A percentile compares a stretch with the other conserved stretches of the same genome.
These are phyloP conservation scores for Galerucella calmariensis DNA, from an alignment of 2,888 invertebrate genomes.

Conservation along the genomic window DNA sequence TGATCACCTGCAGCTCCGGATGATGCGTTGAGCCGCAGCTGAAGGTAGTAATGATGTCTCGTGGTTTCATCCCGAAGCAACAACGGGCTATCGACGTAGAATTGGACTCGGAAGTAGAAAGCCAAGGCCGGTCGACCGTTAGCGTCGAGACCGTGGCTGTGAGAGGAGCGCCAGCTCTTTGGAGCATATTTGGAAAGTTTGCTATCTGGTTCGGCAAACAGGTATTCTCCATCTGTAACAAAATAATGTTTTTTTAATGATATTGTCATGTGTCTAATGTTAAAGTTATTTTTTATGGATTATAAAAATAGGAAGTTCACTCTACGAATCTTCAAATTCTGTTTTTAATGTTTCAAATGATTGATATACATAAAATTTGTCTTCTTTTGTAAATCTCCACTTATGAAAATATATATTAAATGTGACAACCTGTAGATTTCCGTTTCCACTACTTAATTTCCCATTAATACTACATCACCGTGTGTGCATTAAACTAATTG, in stretches of 20 bases:
- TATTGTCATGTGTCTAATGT: not conserved
- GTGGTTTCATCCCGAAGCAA: slow-evolving; percentile 91
- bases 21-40: slow-evolving; percentile 89
- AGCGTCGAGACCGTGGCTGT: slow-evolving; percentile 90
- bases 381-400: no score
- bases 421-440: not conserved
- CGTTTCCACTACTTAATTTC: not conserved
- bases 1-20: slow-evolving; percentile 74
- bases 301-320: no score
- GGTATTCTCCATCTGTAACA: slow-evolving; percentile 92
- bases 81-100: slow-evolving; percentile 92
- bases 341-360: no score
- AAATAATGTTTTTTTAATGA: not conserved
- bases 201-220: slow-evolving; percentile 94
- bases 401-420: no score
- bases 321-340: no score
- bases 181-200: slow-evolving; percentile 97
- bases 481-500: not conserved
- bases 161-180: slow-evolving; percentile 95
- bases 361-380: no score
- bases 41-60: slow-evolving; percentile 93
- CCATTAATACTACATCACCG: not conserved
- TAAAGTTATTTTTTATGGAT: not conserved
- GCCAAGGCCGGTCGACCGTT: slow-evolving; percentile 90
- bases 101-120: slow-evolving; percentile 91